Evolutionary conservation across 1,140 invertebrate genomes (phyloP).

Genomic region (Oncopodura yosiiana): DNA sequence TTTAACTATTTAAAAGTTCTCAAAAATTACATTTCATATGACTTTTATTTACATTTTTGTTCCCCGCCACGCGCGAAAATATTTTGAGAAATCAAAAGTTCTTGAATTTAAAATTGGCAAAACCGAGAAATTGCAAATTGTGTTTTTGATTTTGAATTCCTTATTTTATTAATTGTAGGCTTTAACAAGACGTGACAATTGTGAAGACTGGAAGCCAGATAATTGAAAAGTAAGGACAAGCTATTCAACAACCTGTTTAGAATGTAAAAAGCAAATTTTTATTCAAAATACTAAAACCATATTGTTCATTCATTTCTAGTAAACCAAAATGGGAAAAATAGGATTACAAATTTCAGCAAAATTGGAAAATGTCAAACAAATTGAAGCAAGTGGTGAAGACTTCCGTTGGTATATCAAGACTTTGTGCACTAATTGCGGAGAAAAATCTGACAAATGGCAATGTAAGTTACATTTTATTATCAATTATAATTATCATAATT

Average conservation of each 20-base stretch:
- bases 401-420: conserved; percentile 23
- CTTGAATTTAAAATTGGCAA: too few relatives aligned
- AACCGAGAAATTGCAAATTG: too few relatives aligned
- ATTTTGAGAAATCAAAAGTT: too few relatives aligned
- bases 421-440: conserved; percentile 64
- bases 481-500: too few relatives aligned
- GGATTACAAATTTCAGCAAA: conserved; percentile 15
- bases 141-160: too few relatives aligned
- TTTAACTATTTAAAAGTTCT: too few relatives aligned
- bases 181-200: background rate
- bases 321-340: conserved; percentile 17
- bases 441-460: conserved; percentile 68
- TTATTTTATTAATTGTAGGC: too few relatives aligned
- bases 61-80: too few relatives aligned
- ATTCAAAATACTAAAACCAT: background rate
- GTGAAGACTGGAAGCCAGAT: background rate
- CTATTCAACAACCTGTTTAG: background rate
- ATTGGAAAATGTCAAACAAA: conserved; percentile 18
- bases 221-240: background rate
- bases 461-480: too few relatives aligned
- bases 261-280: background rate
- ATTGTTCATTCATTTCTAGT: background rate
- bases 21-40: too few relatives aligned
- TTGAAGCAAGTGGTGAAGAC: conserved; percentile 12
- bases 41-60: too few relatives aligned